These are phyloP conservation scores for Mustela lutreola DNA, from an alignment of 2,113 vertebrate species.

Conservation along the genomic window DNA sequence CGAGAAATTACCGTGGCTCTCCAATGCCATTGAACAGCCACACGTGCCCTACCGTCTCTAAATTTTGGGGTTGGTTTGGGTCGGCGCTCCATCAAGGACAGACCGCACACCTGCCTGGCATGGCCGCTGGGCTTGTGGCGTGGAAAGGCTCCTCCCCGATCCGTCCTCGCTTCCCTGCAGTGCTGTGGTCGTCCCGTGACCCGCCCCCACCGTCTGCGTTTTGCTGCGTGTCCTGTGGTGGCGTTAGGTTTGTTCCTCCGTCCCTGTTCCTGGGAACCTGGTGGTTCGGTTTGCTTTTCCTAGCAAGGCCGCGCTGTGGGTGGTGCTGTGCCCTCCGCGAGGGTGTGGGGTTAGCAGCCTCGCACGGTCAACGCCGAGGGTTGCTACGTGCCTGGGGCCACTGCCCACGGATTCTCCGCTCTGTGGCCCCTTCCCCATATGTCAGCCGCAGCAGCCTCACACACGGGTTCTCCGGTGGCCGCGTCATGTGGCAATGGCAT, in stretches of 20 bases:
- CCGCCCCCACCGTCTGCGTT: neutral
- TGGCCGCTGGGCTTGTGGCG: fast-evolving
- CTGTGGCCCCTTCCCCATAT: neutral
- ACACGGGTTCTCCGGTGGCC: neutral
- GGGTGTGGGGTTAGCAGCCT: neutral
- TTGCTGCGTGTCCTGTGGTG: neutral
- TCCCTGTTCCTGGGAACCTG: neutral
- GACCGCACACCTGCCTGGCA: fast-evolving
- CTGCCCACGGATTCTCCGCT: neutral
- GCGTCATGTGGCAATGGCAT: no score
- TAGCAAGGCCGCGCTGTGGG: neutral
- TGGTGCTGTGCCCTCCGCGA: neutral
- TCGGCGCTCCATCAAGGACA: neutral
- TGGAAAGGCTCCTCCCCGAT: neutral
- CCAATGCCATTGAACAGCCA: neutral
- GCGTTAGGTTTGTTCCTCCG: neutral
- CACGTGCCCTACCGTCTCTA: neutral
- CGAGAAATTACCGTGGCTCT: neutral
- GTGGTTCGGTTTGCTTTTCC: neutral
- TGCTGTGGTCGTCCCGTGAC: neutral
- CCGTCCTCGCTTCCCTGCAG: neutral
- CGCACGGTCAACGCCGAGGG: neutral
- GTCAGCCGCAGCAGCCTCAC: neutral
- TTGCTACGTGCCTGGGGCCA: neutral
- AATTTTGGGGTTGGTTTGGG: neutral